These are phyloP conservation scores for Rhagium mordax DNA, from an alignment of 2,888 invertebrate genomes.

Conservation along the genomic window DNA sequence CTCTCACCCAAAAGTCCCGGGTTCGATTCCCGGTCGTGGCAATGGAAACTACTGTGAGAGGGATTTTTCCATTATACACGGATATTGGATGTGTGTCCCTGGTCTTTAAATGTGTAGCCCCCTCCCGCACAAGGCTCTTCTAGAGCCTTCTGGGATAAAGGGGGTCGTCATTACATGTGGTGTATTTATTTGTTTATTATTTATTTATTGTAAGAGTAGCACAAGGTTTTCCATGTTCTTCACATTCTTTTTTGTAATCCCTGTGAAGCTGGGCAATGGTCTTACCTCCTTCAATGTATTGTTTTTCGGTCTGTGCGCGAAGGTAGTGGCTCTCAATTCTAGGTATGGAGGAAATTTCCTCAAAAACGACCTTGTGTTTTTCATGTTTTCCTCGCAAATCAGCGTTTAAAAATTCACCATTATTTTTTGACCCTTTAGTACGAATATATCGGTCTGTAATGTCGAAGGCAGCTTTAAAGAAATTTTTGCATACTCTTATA, in stretches of 20 bases:
- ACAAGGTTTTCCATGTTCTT: constrained; percentile 10
- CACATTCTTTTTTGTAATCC: constrained; percentile 33
- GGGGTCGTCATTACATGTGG: too few species aligned
- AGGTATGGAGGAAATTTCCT: constrained; percentile 14
- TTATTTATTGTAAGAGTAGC: constrained; percentile 29
- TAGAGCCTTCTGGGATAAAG: too few species aligned
- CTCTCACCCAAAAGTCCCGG: too few species aligned
- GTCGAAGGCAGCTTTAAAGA: constrained; percentile 21
- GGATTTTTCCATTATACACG: too few species aligned
- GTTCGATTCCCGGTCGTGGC: too few species aligned
- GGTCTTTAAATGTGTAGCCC: too few species aligned
- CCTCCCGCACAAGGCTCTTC: too few species aligned
- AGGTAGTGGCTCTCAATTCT: constrained; percentile 22
- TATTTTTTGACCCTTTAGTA: constrained; percentile 19
- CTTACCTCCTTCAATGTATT: constrained; percentile 29
- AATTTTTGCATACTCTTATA: constrained; percentile 28
- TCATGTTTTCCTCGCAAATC: constrained; percentile 32
- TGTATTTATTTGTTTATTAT: too few species aligned
- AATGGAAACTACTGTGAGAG: too few species aligned
- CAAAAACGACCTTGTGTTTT: too few species aligned
- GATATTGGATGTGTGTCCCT: too few species aligned
- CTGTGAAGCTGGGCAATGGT: constrained; percentile 14
- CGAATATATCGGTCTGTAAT: constrained; percentile 29
- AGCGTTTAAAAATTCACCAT: constrained; percentile 13
- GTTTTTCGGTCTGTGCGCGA: constrained; percentile 11